These are phyloP conservation scores for Andrena camellia DNA, from an alignment of 2,888 invertebrate genomes.

Conservation along the genomic window DNA sequence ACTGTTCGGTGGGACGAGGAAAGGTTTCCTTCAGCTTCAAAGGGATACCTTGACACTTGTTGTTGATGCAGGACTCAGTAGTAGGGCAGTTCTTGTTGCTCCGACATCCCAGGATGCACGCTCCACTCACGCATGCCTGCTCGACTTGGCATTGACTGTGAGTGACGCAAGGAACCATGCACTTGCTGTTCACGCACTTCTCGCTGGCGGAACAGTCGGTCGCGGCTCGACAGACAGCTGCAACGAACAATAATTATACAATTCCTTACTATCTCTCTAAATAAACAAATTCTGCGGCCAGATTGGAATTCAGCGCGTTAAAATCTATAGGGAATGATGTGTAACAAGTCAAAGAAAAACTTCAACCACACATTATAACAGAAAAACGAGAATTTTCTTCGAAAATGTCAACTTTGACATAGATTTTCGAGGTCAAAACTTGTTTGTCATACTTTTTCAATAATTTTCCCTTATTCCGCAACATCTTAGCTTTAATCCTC, in stretches of 20 bases:
- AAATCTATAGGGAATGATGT: too few relatives aligned
- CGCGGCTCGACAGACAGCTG: constrained; percentile 89
- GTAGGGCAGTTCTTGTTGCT: constrained; percentile 92
- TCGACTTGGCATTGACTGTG: constrained; percentile 93
- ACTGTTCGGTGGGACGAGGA: neutral
- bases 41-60: constrained; percentile 89
- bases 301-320: too few relatives aligned
- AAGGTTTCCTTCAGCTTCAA: neutral
- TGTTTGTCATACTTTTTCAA: too few relatives aligned
- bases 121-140: constrained; percentile 92
- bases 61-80: constrained; percentile 93
- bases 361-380: too few relatives aligned
- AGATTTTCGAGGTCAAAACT: too few relatives aligned
- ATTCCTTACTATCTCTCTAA: too few relatives aligned
- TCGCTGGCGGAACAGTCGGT: constrained; percentile 93
- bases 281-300: too few relatives aligned
- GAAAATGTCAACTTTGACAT: neutral
- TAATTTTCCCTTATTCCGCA: too few relatives aligned
- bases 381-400: neutral
- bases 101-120: constrained; percentile 94
- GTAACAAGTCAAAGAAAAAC: too few relatives aligned
- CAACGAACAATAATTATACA: constrained; percentile 26
- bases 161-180: constrained; percentile 92
- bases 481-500: too few relatives aligned
- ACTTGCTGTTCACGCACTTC: constrained; percentile 91